Evolutionary conservation across 1,140 invertebrate genomes (phyloP), one percentile per base, ranked within the genome.

Genomic region (Platyscapa corneri): DNA sequence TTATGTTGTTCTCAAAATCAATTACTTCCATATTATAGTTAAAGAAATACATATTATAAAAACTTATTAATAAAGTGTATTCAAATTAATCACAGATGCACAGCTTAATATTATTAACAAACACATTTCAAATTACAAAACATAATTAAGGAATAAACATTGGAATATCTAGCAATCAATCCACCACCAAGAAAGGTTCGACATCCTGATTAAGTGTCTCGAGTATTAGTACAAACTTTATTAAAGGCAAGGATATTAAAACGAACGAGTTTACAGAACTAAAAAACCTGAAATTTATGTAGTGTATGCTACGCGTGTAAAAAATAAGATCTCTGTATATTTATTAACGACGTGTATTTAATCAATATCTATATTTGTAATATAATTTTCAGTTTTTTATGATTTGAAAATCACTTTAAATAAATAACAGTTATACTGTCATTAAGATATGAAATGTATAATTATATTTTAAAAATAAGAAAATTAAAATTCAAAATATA

Each of bases 61-160:
- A 32, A 77, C 30, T 34, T 56, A 77, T 53, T 77, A 53, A 14
- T 23, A 56, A 5, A 56, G 18, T 42, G 12, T 39, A 79, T 27
- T 64, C 64, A 60, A 60, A 79, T 60, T 32, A 60, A 60, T 53
- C 67, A 74, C 49, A n/a, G n/a, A 82, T 49, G 32, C 46, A 56
- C 65, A 74, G 49, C 23, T n/a, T 37, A 23, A 3, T 18, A 53
- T 74, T 82, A 74, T 60, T 82, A 42, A 82, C 49, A 82, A 53
- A 82, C 46, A 81, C 18, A 81, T n/a, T n/a, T n/a, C n/a, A n/a
- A n/a, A n/a, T n/a, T n/a, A 46, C 49, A 81, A 37, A 46, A 81
- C 53, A 72, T 70, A 32, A 16, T 23, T 0, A 18, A 46, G 30
- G 32, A 53, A 23, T 53, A 72, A 34, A 46, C 32, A 34, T 82